Percentiles rank a stretch among this genome's conserved stretches.
Evolutionary conservation across 2,888 invertebrate genomes (phyloP).

Genomic region (Eledona agricola): DNA sequence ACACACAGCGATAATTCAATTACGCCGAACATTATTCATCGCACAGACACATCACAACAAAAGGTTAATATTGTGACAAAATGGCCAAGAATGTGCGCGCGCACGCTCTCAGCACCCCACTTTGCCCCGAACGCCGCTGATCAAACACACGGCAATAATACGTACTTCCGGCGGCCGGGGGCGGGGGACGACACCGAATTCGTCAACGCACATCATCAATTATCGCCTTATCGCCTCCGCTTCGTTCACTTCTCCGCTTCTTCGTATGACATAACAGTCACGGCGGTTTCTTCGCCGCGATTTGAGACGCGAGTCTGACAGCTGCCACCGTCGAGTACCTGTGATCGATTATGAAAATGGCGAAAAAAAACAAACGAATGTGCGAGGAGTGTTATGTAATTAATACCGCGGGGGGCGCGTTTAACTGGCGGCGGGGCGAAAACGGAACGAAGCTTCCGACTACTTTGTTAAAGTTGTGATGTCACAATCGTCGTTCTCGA

Average conservation of each 20-base stretch:
- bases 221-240: constrained; percentile 18
- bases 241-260: no score
- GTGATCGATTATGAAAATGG: constrained; percentile 20
- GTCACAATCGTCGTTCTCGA: no score
- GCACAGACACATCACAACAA: constrained; percentile 62
- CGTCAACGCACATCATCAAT: constrained; percentile 13
- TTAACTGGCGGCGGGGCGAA: no score
- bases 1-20: constrained; percentile 50
- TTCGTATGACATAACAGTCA: no score
- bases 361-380: constrained; percentile 16
- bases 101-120: constrained; percentile 40
- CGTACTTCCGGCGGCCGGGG: constrained; percentile 31
- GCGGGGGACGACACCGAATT: constrained; percentile 15
- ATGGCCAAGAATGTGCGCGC: constrained; percentile 61
- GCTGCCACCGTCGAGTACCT: constrained; percentile 21
- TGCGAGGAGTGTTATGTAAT: constrained; percentile 24
- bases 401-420: no score
- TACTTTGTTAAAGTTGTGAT: no score
- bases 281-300: no score
- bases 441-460: no score
- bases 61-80: constrained; percentile 64
- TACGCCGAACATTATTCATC: constrained; percentile 58
- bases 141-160: constrained; percentile 39
- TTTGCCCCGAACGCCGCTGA: constrained; percentile 28
- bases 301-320: no score